These are phyloP conservation scores for Glyptemys insculpta DNA, from an alignment of 2,797 vertebrate genomes.

Conservation along the genomic window DNA sequence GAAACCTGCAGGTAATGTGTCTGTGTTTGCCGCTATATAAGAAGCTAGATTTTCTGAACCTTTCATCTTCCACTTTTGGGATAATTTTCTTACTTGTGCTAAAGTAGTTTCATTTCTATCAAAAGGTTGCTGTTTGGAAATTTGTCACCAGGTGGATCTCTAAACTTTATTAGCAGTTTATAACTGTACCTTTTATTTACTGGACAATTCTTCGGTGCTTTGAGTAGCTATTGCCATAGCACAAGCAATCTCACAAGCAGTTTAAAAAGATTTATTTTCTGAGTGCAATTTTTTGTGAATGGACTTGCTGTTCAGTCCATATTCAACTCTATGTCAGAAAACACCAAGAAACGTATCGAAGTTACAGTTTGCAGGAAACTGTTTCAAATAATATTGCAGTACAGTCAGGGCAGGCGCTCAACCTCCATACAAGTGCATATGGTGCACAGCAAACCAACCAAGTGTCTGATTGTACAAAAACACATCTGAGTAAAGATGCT, in stretches of 20 bases:
- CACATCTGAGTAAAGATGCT: not conserved
- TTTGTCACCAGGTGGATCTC: conserved; percentile 23
- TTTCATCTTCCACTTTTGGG: conserved; percentile 45
- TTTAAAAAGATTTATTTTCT: conserved; percentile 47
- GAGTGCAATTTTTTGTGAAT: conserved; percentile 61
- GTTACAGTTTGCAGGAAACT: conserved; percentile 3
- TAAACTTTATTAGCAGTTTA: conserved; percentile 64
- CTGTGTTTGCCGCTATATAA: not conserved
- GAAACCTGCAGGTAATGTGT: conserved; percentile 21
- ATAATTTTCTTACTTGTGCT: conserved; percentile 54
- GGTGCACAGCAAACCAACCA: not conserved
- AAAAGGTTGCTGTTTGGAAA: conserved; percentile 49
- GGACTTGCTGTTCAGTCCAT: not conserved
- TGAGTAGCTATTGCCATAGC: conserved; percentile 26
- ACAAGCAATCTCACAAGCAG: conserved; percentile 34
- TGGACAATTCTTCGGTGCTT: conserved; percentile 41
- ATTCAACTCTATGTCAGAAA: not conserved
- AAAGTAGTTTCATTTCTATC: conserved; percentile 14
- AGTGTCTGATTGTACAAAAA: not conserved
- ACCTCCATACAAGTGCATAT: not conserved
- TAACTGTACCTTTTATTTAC: conserved; percentile 60
- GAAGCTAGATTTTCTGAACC: conserved; percentile 44
- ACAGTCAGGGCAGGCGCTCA: not conserved
- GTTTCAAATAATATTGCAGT: not conserved
- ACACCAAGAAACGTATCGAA: not conserved